Conservation (phyloP, 2,113 vertebrate genomes). For the Peromyscus polionotus region DNA sequence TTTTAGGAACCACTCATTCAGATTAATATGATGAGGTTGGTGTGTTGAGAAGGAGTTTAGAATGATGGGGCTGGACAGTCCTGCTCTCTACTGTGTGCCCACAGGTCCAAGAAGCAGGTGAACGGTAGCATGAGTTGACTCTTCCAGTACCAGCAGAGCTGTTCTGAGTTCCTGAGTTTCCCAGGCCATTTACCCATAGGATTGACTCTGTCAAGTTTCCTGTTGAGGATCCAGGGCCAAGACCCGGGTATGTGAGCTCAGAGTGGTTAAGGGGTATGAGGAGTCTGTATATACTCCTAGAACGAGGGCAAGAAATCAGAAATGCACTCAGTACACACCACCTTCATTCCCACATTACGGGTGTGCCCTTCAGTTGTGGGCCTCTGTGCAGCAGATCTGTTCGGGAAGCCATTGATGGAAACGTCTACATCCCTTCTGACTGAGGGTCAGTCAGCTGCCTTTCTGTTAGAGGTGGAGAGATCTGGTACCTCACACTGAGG, state of each 20-base stretch:
- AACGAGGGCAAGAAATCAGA: neutral
- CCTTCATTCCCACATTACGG: neutral
- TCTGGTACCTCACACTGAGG: neutral
- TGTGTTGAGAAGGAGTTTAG: neutral
- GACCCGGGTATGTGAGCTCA: neutral
- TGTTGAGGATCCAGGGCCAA: neutral
- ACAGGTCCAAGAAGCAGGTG: neutral
- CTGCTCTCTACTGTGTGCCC: neutral
- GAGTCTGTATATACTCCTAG: neutral
- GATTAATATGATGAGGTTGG: neutral
- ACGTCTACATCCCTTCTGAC: neutral
- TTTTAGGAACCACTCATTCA: neutral
- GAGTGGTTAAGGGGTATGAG: neutral
- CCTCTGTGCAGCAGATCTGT: neutral
- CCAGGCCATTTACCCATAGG: neutral
- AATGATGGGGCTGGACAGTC: neutral
- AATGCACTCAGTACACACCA: too few relatives aligned
- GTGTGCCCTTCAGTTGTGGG: rapidly evolving
- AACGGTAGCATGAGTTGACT: rapidly evolving
- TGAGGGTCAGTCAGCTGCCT: too few relatives aligned
- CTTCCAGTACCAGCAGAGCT: neutral
- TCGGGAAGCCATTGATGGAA: neutral
- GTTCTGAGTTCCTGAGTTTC: rapidly evolving
- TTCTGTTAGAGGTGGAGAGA: neutral
- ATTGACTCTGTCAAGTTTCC: neutral